Evolutionary conservation across 2,797 vertebrate species (phyloP).

Genomic region (Falco cherrug): DNA sequence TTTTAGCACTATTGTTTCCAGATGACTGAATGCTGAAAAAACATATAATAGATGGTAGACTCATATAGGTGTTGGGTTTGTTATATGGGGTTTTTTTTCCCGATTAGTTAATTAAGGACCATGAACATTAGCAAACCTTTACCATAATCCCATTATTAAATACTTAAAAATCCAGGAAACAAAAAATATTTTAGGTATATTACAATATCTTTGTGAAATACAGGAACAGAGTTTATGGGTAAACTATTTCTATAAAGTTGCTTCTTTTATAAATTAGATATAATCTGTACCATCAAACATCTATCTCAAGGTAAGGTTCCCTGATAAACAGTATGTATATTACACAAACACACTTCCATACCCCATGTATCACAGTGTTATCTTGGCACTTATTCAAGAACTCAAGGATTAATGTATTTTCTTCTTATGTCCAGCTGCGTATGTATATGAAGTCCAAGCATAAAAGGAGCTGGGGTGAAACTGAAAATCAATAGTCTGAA

Average conservation of each 20-base stretch:
- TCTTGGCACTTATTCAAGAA: background rate
- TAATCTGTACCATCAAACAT: background rate
- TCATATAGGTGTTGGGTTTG: rapidly evolving
- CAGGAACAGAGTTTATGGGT: background rate
- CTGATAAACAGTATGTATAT: background rate
- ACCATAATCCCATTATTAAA: background rate
- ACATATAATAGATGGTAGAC: background rate
- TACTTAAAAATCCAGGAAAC: background rate
- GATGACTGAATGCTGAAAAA: background rate
- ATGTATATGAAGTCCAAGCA: background rate
- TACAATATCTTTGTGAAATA: background rate
- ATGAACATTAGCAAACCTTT: background rate
- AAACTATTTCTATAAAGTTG: background rate
- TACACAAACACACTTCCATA: background rate
- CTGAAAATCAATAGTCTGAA: background rate
- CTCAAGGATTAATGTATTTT: background rate
- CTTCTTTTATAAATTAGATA: background rate
- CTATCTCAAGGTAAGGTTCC: background rate
- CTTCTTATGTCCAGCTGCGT: background rate
- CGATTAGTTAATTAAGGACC: background rate
- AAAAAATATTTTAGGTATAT: background rate
- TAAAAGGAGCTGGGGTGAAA: background rate
- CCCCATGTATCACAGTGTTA: background rate
- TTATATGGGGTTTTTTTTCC: rapidly evolving
- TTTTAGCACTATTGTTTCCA: background rate